Evolutionary conservation across 2,888 invertebrate genomes (phyloP), one percentile per base, ranked within the genome.

Genomic region (Cyaniris semiargus): DNA sequence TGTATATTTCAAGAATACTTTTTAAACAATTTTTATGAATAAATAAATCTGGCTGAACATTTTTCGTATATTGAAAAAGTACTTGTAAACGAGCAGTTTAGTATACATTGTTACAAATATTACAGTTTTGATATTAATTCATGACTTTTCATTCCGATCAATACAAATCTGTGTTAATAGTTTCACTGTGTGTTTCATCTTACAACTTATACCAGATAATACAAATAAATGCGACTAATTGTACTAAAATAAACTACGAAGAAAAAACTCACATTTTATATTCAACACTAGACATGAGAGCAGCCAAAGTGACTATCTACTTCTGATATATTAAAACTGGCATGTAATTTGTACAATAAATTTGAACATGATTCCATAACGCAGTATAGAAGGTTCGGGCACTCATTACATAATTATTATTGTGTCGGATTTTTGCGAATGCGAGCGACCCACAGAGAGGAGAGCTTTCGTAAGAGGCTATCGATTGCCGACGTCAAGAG

Each of bases 401-500:
- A 18, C 27, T 66, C 66, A 27, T 27, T 27, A 66, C 27, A 31
- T 66, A 66, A 66, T 66, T 31, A 31, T 66, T 31, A 66, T 66
- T 31, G 66, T 66, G 66, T 66, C 27, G 66, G 27, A 66, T 27
- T 66, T 66, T 66, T 15, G 15, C 66, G 66, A 66, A 15, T 31
- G 15, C 27, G 66, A 66, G 27, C 66, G 15, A 66, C 66, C 66
- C 66, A 31, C 66, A 66, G 66, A 66, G 66, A 66, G 66, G 6
- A 66, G 66, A 66, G 66, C 66, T 18, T 15, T 66, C 66, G 27
- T 15, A 66, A 66, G 15, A 66, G 60, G 66, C 27, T 66, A 66
- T 66, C 66, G 66, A 66, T 66, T 66, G 66, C 66, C 27, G 23
- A 23, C 23, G 66, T 66, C 66, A 31, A 66, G 66, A 31, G 66